Conservation (phyloP, 2,113 vertebrate species). For the Todiramphus saurophagus region DNA sequence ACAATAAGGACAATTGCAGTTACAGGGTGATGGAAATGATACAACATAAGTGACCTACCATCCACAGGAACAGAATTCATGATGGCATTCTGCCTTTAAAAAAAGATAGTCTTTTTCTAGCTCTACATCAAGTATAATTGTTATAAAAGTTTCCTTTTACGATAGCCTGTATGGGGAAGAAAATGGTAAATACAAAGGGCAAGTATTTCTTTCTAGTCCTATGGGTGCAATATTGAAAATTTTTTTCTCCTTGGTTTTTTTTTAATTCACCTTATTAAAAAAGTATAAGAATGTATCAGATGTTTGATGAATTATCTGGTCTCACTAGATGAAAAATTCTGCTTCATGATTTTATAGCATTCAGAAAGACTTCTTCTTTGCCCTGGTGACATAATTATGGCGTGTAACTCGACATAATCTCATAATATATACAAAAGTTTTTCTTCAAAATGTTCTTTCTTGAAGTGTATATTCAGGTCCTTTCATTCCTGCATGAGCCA, state of each 20-base stretch:
- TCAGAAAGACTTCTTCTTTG: not conserved
- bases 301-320: not conserved
- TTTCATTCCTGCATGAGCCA: not conserved
- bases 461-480: not conserved
- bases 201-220: not conserved
- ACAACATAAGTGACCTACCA: not conserved
- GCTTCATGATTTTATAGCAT: not conserved
- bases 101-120: no score
- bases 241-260: not conserved
- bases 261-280: not conserved
- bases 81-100: not conserved
- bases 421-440: not conserved
- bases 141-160: not conserved
- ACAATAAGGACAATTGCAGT: not conserved
- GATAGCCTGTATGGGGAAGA: not conserved
- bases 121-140: no score
- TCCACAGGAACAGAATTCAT: not conserved
- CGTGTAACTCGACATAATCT: not conserved
- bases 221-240: not conserved
- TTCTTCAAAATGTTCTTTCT: not conserved
- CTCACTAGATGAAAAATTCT: not conserved
- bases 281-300: not conserved
- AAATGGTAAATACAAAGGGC: not conserved
- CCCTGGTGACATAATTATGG: not conserved
- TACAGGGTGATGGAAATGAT: not conserved